These are phyloP conservation scores for Megaceryle maxima DNA, from an alignment of 2,113 vertebrate species.

Conservation along the genomic window DNA sequence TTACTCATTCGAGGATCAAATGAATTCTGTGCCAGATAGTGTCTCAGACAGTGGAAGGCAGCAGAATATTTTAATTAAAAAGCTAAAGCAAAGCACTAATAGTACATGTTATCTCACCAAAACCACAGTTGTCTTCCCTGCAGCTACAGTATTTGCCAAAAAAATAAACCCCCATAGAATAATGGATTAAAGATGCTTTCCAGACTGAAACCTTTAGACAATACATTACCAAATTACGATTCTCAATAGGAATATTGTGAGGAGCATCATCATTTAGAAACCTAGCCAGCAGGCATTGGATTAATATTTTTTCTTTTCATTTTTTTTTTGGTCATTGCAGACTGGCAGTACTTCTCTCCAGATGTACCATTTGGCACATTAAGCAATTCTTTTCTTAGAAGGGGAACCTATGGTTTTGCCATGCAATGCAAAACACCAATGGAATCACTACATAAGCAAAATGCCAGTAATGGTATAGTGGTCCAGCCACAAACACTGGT, in stretches of 20 bases:
- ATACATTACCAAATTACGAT: constrained; percentile 45
- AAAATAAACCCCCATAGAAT: constrained; percentile 62
- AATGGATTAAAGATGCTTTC: constrained; percentile 79
- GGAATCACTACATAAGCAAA: constrained; percentile 91
- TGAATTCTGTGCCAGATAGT: background rate
- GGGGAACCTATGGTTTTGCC: constrained; percentile 68
- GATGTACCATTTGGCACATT: constrained; percentile 83
- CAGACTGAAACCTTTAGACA: background rate
- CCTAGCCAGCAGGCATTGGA: constrained; percentile 15
- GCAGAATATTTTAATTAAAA: constrained; percentile 69
- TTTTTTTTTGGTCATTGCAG: constrained; percentile 59
- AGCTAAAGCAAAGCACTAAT: constrained; percentile 79
- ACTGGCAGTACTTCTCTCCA: constrained; percentile 75
- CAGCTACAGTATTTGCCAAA: constrained; percentile 61
- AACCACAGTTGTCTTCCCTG: constrained; percentile 66
- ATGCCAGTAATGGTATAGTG: constrained; percentile 86
- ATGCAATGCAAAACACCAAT: constrained; percentile 81
- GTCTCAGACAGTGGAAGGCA: constrained; percentile 74
- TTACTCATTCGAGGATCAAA: background rate
- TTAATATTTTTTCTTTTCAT: background rate
- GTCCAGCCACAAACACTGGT: constrained; percentile 83
- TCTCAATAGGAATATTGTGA: constrained; percentile 64
- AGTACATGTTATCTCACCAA: constrained; percentile 76
- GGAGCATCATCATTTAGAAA: constrained; percentile 74
- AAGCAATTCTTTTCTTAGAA: constrained; percentile 74